Conservation (phyloP, 2,797 vertebrate genomes). For the Rhyacichthys aspro region DNA sequence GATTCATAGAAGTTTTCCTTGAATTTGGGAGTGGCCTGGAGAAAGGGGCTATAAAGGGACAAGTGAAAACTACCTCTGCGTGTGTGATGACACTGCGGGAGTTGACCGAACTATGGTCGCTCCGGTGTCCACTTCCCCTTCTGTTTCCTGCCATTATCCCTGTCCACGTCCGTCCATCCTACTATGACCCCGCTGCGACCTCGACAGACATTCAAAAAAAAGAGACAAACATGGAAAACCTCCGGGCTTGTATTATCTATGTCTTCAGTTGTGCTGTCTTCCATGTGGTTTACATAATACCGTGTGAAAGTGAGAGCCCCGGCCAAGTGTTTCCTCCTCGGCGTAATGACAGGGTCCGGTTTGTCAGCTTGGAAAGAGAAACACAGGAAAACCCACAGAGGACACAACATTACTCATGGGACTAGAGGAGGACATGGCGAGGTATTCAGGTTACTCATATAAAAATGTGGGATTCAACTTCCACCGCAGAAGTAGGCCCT, state of each 20-base stretch:
- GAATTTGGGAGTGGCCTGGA: not conserved
- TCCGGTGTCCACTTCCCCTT: constrained; percentile 36
- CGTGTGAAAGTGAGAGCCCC: constrained; percentile 35
- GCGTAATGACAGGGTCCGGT: constrained; percentile 4
- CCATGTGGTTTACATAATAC: constrained; percentile 24
- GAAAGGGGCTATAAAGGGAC: constrained; percentile 10
- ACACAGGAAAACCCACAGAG: constrained; percentile 26
- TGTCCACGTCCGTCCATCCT: constrained; percentile 18
- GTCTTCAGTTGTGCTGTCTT: constrained; percentile 14
- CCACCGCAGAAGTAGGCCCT: no score
- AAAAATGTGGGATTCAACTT: no score
- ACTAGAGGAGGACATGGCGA: not conserved
- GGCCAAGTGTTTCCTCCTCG: constrained; percentile 28
- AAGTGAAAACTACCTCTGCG: constrained; percentile 22
- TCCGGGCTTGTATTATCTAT: not conserved
- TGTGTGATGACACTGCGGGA: constrained; percentile 9
- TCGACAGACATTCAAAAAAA: not conserved
- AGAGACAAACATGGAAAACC: constrained; percentile 42
- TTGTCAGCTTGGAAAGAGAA: constrained; percentile 36
- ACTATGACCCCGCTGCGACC: constrained; percentile 34
- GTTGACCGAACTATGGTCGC: constrained; percentile 40
- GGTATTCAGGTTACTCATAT: constrained; percentile 1
- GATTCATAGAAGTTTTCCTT: constrained; percentile 12
- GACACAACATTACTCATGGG: not conserved
- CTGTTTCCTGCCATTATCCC: constrained; percentile 70